Base-by-base conservation (phyloP, 2,113 vertebrate species). In the Emydura subglobosa region DNA sequence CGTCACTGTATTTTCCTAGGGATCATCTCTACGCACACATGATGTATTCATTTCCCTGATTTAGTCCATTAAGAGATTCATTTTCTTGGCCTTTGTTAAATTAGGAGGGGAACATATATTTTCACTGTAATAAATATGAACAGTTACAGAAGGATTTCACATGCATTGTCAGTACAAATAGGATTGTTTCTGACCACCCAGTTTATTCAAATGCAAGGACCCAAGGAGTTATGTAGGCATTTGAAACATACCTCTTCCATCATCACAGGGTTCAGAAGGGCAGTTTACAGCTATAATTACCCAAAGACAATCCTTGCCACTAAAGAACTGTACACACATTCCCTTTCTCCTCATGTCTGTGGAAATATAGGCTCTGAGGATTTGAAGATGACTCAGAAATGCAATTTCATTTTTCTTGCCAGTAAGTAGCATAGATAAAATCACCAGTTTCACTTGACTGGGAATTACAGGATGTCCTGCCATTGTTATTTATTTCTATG, bases 391-490 rank as follows among this genome's bases (percentile, higher is more conserved):
- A 2, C n/a, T 89, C 84, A 14, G 68, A 82, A 55, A 84, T 19
- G 53, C 3, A 2, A 27, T 65, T 90, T 83, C 4, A 4, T 81
- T 92, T 86, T 95, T 61, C 53, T 39, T 96, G 16, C 44, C 85
- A 86, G 55, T 53, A 95, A 90, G 3, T 47, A 19, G 9, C 42
- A 14, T 88, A 86, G 61, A n/a, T 39, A 92, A 83, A 88, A 8
- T 83, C 34, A 54, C 6, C 2, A 86, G 93, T 89, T 88, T n/a
- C 90, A 10, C 82, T 92, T 92, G 72, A 81, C 57, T 95, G 51
- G 80, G 87, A 89, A 91, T 68, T 57, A 72, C 49, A 87, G 84
- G 57, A 83, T 90, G 44, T 84, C 88, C 84, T 90, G 10, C 53
- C 51, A 72, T 96, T 91, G 79, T 86, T 83, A 78, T 13, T 83